Base-by-base conservation (phyloP, 2,888 invertebrate genomes). In the Pseudococcus longispinus region DNA sequence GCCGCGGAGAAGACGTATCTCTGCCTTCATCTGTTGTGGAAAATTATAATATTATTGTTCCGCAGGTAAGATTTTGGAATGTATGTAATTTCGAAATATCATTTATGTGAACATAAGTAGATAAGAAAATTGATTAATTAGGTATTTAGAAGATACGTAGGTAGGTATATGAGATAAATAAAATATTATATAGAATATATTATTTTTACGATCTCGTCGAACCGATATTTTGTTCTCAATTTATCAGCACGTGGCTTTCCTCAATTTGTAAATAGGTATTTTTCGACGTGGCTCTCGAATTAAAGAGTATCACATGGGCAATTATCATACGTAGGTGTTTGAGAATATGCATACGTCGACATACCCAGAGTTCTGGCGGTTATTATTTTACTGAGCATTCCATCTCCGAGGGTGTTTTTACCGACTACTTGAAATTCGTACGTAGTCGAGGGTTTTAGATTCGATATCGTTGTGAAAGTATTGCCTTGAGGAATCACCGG, bases 371-470 rank as follows among this genome's bases (percentile, higher is more conserved):
- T 98, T 90, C 95, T 93, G 89, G 97, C 95, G 88, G 95, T 96
- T 90, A 98, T 95, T 88, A 96, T 94, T 92, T 97, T 96, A 92
- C 98, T 98, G 94, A 96, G 96, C 95, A 97, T 96, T 88, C 98
- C 98, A 90, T 98, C 97, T 88, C 98, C 98, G 87, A 97, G 94
- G 18, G 96, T 95, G 91, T 98, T 98, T 91, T 97, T 96, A 88
- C 98, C 97, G 89, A 98, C 95, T 88, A 98, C 97, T 93, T 97
- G 97, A 91, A 98, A 98, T 92, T 98, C 98, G 92, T 98, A 98
- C 87, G 95, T 94, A 65, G 97, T 97, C 89, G 96, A 96, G 13
- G 98, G 97, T 89, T 95, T 94, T 88, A 98, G 93, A 88, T 96
- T 95, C 91, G 96, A 97, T 91, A 98, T 96, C 89, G 97, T 97